Base-by-base conservation (phyloP, 2,113 vertebrate species). In the Dipodomys stephensi region DNA sequence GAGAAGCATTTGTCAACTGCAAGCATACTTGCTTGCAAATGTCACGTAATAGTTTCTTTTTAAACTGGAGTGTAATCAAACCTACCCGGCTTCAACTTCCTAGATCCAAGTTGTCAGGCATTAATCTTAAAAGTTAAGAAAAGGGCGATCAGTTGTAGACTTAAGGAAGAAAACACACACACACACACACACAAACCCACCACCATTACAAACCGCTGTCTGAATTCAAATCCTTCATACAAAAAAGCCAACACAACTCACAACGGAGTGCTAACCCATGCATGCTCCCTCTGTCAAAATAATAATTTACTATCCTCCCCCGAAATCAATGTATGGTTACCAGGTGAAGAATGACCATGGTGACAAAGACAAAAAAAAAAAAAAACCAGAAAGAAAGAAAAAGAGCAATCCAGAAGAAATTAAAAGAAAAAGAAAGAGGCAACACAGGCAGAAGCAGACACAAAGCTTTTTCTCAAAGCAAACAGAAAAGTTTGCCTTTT, bases 401-500 rank as follows among this genome's bases (percentile, higher is more conserved):
- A 67, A 39, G 35, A 69, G 20, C 15, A 35, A 87, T 67, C 44
- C 11, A 25, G 65, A 88, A 49, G 35, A 83, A 68, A 35, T 4
- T 30, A 16, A 73, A 27, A 11, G 62, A 79, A 12, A 73, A 81
- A 88, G 81, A 88, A 22, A 30, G 60, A 67, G 78, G 85, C 72
- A 64, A 62, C 77, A 46, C 20, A 92, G 82, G 91, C 94, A 93
- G 97, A 87, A 96, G 93, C 90, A 94, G 84, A 71, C 57, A 94
- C 86, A 97, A 95, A 97, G 96, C 91, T 65, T 92, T 95, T 83
- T 49, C 85, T 39, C 27, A 83, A 95, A 71, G 39, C 80, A 78
- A 90, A 94, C 46, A 92, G 89, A 87, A 97, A 95, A 90, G 94
- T 92, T 95, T 93, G 88, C 95, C 92, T 77, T 96, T 83, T 80